Percentiles rank a stretch among this genome's conserved stretches.
Conservation (phyloP, 2,888 invertebrate genomes). For the Plebejus melissa region DNA sequence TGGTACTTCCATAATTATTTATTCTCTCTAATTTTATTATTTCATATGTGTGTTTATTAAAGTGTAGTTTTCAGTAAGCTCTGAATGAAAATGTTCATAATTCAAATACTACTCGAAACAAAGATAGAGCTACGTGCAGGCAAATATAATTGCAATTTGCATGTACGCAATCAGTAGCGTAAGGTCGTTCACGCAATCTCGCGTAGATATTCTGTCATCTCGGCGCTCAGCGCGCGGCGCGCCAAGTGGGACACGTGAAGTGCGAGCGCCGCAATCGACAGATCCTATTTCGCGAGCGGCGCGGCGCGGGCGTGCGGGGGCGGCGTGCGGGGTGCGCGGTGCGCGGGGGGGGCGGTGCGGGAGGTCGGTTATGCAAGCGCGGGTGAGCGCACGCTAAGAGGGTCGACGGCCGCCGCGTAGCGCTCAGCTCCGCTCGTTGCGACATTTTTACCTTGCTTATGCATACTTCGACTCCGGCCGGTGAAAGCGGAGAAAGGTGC, state of each 20-base stretch:
- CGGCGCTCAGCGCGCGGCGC: conserved; percentile 44
- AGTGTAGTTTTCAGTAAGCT: neutral
- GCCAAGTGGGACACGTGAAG: conserved; percentile 54
- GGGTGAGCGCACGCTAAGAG: conserved; percentile 83
- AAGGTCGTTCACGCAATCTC: conserved; percentile 57
- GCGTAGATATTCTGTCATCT: conserved; percentile 41
- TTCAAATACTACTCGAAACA: neutral
- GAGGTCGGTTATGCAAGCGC: conserved; percentile 76
- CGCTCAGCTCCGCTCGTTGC: conserved; percentile 58
- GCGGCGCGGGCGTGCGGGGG: conserved; percentile 39
- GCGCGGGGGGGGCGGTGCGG: conserved; percentile 51
- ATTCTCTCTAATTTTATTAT: neutral
- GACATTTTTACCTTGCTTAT: conserved; percentile 53
- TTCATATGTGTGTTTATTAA: neutral
- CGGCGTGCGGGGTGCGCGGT: conserved; percentile 43
- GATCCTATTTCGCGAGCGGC: conserved; percentile 64
- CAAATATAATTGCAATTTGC: conserved; percentile 31
- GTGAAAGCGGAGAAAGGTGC: conserved; percentile 78
- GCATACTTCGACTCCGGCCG: conserved; percentile 42
- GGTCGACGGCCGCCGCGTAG: conserved; percentile 80
- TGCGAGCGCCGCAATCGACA: conserved; percentile 43
- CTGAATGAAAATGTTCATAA: neutral
- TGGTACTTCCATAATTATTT: neutral
- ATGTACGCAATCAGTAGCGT: conserved; percentile 64
- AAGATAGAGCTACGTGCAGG: neutral